Percentiles rank a stretch among this genome's conserved stretches.
Evolutionary conservation across 2,797 vertebrate genomes (phyloP).

Genomic region (Lepidocolaptes lacrymiger): DNA sequence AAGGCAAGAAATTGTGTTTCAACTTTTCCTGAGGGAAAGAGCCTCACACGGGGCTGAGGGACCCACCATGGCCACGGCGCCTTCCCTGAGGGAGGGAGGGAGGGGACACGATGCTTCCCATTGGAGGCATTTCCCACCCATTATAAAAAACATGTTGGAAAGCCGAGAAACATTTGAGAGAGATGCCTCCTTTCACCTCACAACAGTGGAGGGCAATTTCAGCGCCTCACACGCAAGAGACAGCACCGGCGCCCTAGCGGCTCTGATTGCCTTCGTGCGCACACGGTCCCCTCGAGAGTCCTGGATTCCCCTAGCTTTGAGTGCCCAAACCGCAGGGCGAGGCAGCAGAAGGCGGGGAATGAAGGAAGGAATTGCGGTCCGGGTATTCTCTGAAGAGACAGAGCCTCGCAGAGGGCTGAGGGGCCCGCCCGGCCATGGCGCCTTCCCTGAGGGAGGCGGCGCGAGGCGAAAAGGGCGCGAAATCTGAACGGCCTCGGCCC

Average conservation of each 20-base stretch:
- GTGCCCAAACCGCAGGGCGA: background rate
- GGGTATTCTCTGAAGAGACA: too few relatives aligned
- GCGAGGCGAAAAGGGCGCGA: background rate
- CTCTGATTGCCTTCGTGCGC: background rate
- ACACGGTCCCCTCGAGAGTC: background rate
- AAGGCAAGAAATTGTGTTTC: too few relatives aligned
- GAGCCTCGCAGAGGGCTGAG: background rate
- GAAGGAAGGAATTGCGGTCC: background rate
- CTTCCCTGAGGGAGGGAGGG: background rate
- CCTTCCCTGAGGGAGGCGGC: background rate
- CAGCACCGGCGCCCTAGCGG: background rate
- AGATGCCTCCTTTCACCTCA: background rate
- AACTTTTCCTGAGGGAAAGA: background rate
- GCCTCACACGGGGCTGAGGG: fast-evolving
- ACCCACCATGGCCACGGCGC: background rate
- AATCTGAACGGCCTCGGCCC: background rate
- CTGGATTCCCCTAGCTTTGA: background rate
- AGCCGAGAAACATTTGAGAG: fast-evolving
- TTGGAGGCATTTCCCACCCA: fast-evolving
- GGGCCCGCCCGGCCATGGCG: too few relatives aligned
- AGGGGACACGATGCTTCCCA: background rate
- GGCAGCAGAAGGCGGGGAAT: background rate
- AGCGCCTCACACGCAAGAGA: fast-evolving
- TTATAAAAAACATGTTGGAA: background rate
- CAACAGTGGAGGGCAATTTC: fast-evolving